Evolutionary conservation across 2,113 vertebrate species (phyloP), one percentile per base, ranked within the genome.

Genomic region (Aspidoscelis tigris): DNA sequence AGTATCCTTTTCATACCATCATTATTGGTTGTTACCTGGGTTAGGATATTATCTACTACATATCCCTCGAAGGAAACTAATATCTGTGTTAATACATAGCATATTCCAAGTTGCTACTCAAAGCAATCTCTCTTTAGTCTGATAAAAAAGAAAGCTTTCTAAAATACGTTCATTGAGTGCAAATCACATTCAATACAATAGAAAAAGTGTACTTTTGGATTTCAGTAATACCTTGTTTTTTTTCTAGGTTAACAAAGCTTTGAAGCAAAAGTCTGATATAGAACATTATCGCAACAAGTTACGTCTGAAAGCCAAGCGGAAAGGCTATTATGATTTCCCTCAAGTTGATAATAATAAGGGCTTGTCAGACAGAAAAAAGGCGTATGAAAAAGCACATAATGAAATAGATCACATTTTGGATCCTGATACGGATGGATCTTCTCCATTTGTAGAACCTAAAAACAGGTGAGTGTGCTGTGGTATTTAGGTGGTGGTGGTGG

Each of bases 221-320:
- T 86, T 91, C 90, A 89, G 55, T 2, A 70, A 92, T 94, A 86
- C 93, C 84, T 93, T 68, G 58, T 82, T 44, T 93, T 83, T 88
- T 61, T 86, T 78, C 50, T 91, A 99, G 99, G 97, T 99, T 89
- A 99, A 97, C 94, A 95, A 99, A 95, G 98, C 98, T 82, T 95
- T 99, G 92, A 99, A 99, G 91, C 99, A 99, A 96, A 99, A 99
- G 91, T 99, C 99, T 0, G 99, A 99, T 93, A 99, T 99, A 5
- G 99, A 99, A 84, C 98, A 99, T 92, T 99, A 99, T 93, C 97
- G 99, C 93, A 99, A 99, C 95, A 99, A 99, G 89, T 96, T 99
- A 86, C 97, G 99, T 76, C 96, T 99, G 89, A 99, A 99, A 93
- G 98, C 98, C 68, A 99, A 99, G 94, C 96, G 97, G 92, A 99